phyloP scores from a whole-genome alignment of 2,113 vertebrate genomes.

The Neolamprologus ventralis region DNA sequence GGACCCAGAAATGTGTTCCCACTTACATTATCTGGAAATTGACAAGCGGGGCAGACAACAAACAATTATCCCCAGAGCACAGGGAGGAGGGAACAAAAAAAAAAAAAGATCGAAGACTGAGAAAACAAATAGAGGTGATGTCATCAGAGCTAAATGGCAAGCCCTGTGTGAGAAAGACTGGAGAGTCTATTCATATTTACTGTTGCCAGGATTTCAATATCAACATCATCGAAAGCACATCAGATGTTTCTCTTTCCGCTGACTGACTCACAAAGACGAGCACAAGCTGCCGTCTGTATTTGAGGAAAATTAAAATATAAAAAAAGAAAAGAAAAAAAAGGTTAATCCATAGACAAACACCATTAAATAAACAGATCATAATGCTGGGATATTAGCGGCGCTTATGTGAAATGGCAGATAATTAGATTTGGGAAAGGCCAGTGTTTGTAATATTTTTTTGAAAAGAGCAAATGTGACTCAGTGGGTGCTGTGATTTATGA shows the following conservation, averaged over 20 bases:
- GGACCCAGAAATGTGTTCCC: conserved; percentile 7
- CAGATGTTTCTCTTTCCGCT: conserved; percentile 39
- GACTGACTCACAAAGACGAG: conserved; percentile 34
- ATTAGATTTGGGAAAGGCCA: conserved; percentile 65
- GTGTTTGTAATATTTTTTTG: conserved; percentile 67
- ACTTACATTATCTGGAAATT: conserved; percentile 65
- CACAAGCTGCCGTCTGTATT: conserved; percentile 17
- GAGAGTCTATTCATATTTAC: conserved; percentile 60
- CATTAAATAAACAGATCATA: conserved; percentile 51
- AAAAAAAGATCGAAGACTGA: conserved; percentile 49
- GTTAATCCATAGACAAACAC: conserved; percentile 68
- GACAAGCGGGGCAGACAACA: conserved; percentile 69
- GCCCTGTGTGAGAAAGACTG: conserved; percentile 49
- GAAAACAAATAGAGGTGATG: conserved; percentile 62
- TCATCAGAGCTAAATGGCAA: conserved; percentile 66
- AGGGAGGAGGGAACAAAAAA: not conserved
- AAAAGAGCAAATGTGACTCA: conserved; percentile 64
- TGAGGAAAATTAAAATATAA: conserved; percentile 33
- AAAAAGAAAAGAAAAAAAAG: conserved; percentile 64
- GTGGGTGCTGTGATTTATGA: conserved; percentile 63
- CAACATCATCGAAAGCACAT: conserved; percentile 49
- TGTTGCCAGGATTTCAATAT: conserved; percentile 44
- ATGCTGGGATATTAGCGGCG: conserved; percentile 12
- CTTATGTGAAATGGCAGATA: conserved; percentile 54
- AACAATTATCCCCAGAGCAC: conserved; percentile 56